Evolutionary conservation across 1,140 invertebrate species (phyloP), one percentile per base, ranked within the genome.

Genomic region (Piezodorus guildinii): DNA sequence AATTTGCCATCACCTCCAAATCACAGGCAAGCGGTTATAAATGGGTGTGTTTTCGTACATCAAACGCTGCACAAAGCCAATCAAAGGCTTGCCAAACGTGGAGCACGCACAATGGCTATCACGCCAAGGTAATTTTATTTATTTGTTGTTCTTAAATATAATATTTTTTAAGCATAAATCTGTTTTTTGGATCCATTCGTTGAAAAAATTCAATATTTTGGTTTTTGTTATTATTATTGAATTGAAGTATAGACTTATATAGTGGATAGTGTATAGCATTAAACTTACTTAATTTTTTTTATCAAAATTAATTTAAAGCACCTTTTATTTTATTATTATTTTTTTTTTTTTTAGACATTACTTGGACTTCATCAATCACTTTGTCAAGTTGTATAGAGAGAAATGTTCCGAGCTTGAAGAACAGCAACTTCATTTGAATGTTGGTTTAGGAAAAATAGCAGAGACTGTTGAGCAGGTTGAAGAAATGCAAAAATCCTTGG

Each of bases 401-500:
- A 99, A 99, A 76, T 84, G 96, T 30, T 91, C 93, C 8, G 96
- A 98, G 73, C 78, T 99, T 43, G 96, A 99, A 75, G 97, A 99
- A 72, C 96, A 99, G 73, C 96, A 99, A 72, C 80, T 99, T 2
- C 97, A 99, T 80, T 78, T 99, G 63, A 99, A 99, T 74, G 95
- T 99, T 51, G 97, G 97, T 78, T 78, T 99, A 23, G 91, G 90
- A 68, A 99, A 99, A 76, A 99, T 99, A 68, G 90, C 93, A 0
- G 97, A 99, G 78, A 99, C 97, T 30, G 94, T 99, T 1, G 94
- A 98, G 72, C 96, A 99, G 76, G 97, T 99, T 3, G 96, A 98
- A 75, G 96, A 99, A 75, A 93, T 99, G 85, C 96, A 99, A 72
- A 97, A 96, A 76, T 97, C 94, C 68, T 82, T 99, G 51, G 95